These are phyloP conservation scores for Phrynocephalus versicolor DNA, from an alignment of 2,113 vertebrate genomes.

Conservation along the genomic window DNA sequence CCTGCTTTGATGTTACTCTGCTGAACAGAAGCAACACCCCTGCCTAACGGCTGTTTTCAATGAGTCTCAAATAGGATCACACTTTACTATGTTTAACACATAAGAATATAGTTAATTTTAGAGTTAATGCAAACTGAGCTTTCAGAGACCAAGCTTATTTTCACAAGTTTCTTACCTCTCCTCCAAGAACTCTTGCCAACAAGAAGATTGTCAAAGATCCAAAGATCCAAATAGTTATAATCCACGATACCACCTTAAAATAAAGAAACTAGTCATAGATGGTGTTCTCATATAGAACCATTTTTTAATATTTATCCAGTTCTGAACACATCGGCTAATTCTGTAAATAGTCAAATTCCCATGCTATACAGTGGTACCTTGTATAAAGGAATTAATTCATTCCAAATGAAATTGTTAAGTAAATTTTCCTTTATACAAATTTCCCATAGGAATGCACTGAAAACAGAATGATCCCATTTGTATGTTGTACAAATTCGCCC, in stretches of 20 bases:
- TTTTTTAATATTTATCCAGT: too few relatives aligned
- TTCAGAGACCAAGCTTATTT: slow-evolving; percentile 10
- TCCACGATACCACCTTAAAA: slow-evolving; percentile 96
- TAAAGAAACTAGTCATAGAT: not conserved
- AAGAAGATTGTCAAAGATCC: slow-evolving; percentile 96
- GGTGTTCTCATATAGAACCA: not conserved
- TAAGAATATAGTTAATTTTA: not conserved
- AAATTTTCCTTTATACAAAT: too few relatives aligned
- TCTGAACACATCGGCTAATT: not conserved
- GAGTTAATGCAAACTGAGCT: not conserved
- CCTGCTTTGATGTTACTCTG: not conserved
- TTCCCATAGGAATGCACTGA: too few relatives aligned
- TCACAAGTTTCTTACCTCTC: slow-evolving; percentile 85
- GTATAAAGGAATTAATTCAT: too few relatives aligned
- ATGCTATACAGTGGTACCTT: too few relatives aligned
- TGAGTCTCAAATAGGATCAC: not conserved
- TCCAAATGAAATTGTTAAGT: too few relatives aligned
- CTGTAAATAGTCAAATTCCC: not conserved
- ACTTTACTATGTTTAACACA: not conserved
- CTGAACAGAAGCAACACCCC: not conserved
- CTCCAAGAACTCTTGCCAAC: slow-evolving; percentile 95
- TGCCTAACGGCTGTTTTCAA: not conserved
- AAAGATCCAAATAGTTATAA: slow-evolving; percentile 99
- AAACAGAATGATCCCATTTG: too few relatives aligned
- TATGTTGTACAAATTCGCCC: too few relatives aligned